Conservation (phyloP, 2,797 vertebrate genomes). For the Petrocephalus sullivani region DNA sequence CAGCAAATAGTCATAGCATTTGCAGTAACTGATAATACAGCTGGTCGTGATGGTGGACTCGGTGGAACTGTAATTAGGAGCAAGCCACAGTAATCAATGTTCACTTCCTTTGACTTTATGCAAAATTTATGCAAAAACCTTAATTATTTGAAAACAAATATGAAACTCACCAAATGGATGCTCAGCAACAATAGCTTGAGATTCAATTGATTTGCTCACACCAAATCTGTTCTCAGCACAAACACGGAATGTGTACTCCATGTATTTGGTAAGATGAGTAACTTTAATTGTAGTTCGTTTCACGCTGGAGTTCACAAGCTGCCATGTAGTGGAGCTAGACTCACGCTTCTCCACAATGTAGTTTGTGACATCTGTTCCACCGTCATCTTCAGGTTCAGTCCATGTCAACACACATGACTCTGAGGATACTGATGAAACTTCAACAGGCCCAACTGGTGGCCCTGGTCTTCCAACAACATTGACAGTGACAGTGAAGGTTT, state of each 20-base stretch:
- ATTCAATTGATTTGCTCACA: conserved; percentile 93
- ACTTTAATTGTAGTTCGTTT: conserved; percentile 96
- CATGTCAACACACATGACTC: conserved; percentile 88
- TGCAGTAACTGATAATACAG: conserved; percentile 80
- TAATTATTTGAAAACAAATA: background rate
- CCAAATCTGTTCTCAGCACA: conserved; percentile 97
- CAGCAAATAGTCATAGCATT: conserved; percentile 86
- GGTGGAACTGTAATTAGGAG: conserved; percentile 73
- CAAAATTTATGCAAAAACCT: background rate
- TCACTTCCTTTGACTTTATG: background rate
- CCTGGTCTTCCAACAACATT: conserved; percentile 85
- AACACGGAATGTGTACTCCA: conserved; percentile 97
- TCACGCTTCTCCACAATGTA: conserved; percentile 99
- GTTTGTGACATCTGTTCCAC: conserved; percentile 87
- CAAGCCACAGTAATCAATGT: background rate
- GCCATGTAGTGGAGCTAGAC: conserved; percentile 89
- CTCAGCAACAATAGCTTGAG: conserved; percentile 82
- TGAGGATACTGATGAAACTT: conserved; percentile 84
- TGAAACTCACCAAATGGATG: conserved; percentile 87
- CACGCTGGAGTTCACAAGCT: conserved; percentile 95
- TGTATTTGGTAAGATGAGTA: conserved; percentile 93
- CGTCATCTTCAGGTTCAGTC: conserved; percentile 85
- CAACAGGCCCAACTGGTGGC: conserved; percentile 78
- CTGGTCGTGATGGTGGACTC: conserved; percentile 88
- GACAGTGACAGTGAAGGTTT: conserved; percentile 91